These are phyloP conservation scores for Lanius ludovicianus DNA, from an alignment of 2,113 vertebrate genomes.

Conservation along the genomic window DNA sequence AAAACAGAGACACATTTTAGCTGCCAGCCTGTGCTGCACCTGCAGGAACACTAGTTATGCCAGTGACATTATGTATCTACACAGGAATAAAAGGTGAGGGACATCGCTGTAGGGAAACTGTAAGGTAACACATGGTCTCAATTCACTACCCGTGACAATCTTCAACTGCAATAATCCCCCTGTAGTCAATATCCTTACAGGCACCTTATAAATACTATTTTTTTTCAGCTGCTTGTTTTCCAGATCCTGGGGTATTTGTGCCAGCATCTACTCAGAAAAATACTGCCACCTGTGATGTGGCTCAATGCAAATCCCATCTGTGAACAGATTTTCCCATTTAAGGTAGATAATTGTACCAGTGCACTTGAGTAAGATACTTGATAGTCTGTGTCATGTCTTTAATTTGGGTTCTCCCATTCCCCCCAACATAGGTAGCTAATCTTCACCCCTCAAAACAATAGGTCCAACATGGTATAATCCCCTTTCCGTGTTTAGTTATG, in stretches of 20 bases:
- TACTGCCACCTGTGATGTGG: not conserved
- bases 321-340: not conserved
- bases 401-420: not conserved
- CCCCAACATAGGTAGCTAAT: not conserved
- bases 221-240: not conserved
- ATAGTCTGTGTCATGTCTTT: not conserved
- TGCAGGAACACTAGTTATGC: not conserved
- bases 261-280: not conserved
- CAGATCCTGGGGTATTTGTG: not conserved
- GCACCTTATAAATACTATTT: not conserved
- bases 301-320: not conserved
- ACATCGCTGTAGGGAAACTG: not conserved
- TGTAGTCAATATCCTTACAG: not conserved
- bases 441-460: not conserved
- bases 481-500: not conserved
- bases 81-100: not conserved
- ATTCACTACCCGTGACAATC: not conserved
- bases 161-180: not conserved
- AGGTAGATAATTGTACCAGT: not conserved
- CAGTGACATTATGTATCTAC: not conserved
- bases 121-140: not conserved
- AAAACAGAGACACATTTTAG: constrained; percentile 1
- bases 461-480: not conserved
- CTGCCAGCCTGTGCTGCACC: not conserved
- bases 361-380: not conserved